Conservation (phyloP, 2,113 vertebrate species). For the Bos javanicus region DNA sequence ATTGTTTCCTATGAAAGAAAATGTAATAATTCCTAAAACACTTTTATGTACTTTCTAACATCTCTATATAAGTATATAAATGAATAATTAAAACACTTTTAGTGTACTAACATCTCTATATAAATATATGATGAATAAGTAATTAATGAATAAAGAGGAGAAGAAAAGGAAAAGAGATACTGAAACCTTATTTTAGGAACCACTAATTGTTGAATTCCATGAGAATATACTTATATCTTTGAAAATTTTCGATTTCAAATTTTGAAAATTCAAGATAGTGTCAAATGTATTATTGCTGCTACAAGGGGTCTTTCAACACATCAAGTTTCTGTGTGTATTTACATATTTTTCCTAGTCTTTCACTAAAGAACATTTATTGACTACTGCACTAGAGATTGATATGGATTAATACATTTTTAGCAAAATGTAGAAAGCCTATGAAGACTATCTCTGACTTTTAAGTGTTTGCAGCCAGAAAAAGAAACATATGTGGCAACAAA, state of each 20-base stretch:
- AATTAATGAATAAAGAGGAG: not conserved
- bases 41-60: not conserved
- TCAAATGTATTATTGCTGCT: not conserved
- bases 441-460: not conserved
- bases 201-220: not conserved
- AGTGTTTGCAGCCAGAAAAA: not conserved
- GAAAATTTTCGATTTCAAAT: not conserved
- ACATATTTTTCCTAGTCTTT: not conserved
- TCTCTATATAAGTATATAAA: not conserved
- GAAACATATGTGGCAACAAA: not conserved
- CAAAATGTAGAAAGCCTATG: not conserved
- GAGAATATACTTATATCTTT: not conserved
- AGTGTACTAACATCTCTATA: not conserved
- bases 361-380: not conserved
- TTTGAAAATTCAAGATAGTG: not conserved
- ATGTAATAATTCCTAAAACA: not conserved
- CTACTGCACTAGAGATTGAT: not conserved
- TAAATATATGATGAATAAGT: not conserved
- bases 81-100: not conserved
- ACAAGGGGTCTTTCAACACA: not conserved
- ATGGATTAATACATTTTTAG: not conserved
- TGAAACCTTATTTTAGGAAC: not conserved
- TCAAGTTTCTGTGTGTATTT: not conserved
- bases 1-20: not conserved
- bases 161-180: not conserved